Evolutionary conservation across 2,797 vertebrate genomes (phyloP), one percentile per base, ranked within the genome.

Genomic region (Heliangelus exortis): DNA sequence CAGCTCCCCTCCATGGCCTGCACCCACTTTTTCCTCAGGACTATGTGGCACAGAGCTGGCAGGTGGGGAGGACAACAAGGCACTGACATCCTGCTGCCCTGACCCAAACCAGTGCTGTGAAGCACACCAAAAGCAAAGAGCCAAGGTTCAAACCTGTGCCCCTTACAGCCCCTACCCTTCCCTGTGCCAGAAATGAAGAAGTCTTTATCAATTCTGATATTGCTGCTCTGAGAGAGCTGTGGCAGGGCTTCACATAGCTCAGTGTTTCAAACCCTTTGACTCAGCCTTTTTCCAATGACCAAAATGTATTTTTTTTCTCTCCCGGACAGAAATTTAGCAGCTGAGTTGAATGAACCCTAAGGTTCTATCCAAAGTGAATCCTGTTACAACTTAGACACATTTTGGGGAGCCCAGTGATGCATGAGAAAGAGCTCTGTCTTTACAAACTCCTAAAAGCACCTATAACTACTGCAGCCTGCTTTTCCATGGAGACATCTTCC

Each of bases 221-320:
- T 21, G 45, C 62, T 77, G 89, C 81, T 50, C 36, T 51, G 57
- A 72, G 77, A 69, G 59, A 29, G 33, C 90, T 61, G 9, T 68
- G 65, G 63, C 67, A 82, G 48, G 41, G 61, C 16, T 31, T 84
- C 43, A 51, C 7, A 3, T 48, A 68, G 84, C 72, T 90, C 47
- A 58, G 50, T 2, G 0, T 80, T 94, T 87, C 75, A 87, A 87
- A 55, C 72, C 58, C 15, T 84, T 89, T 81, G n/a, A 61, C 57
- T 93, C 39, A 3, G 23, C 88, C 48, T 84, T 96, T 91, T 90
- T 88, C 73, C 54, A 88, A 12, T 34, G 72, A 78, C 36, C 34
- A 88, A 91, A 57, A 91, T 61, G 34, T 31, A n/a, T 53, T 33
- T 33, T 69, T 47, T 61, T 39, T 5, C 62, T 3, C 58, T 88